Base-by-base conservation (phyloP, 2,797 vertebrate genomes). In the Acrocephalus scirpaceus region DNA sequence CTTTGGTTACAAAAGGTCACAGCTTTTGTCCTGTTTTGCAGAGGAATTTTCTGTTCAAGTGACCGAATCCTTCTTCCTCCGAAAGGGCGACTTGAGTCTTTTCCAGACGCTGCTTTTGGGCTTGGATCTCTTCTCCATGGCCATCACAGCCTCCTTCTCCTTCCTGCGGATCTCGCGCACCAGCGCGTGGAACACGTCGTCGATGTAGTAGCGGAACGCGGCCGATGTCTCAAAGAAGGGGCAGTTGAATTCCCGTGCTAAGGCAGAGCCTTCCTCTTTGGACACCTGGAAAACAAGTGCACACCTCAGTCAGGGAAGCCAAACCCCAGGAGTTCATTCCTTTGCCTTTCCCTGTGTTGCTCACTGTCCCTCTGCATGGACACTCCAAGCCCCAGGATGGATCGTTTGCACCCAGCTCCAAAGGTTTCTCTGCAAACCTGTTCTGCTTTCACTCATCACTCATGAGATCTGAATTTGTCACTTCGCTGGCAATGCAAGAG, bases 171-270 rank as follows among this genome's bases (percentile, higher is more conserved):
- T 99, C 92, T 99, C 98, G 5, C 99, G 97, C 69, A 99, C 98
- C 3, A 99, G 98, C 2, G 98, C 98, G 2, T 98, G 98, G 64
- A 99, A 99, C 1, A 99, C 98, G 1, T 99, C 99, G 2, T 99
- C 99, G 2, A 99, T 99, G 86, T 98, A 99, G 40, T 98, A 98
- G 9, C 98, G 98, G 57, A 98, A 98, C 0, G 98, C 99, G 1
- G 99, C 99, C 0, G 98, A 99, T 0, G 99, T 99, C 91, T 99
- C 99, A 3, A 99, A 99, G 66, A 99, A 99, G 6, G 98, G 99
- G 79, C 98, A 99, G 95, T 87, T 98, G 96, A 99, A 99, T 22
- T 99, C 98, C 23, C 98, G 93, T 1, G 99, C 98, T 80, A 99
- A 65, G 34, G 98, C 98, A 13, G 85, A 93, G 27, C 98, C 99